A percentile compares a stretch with the other conserved stretches of the same genome.
phyloP scores from a whole-genome alignment of 2,888 invertebrate genomes.

The Cerastis leucographa region DNA sequence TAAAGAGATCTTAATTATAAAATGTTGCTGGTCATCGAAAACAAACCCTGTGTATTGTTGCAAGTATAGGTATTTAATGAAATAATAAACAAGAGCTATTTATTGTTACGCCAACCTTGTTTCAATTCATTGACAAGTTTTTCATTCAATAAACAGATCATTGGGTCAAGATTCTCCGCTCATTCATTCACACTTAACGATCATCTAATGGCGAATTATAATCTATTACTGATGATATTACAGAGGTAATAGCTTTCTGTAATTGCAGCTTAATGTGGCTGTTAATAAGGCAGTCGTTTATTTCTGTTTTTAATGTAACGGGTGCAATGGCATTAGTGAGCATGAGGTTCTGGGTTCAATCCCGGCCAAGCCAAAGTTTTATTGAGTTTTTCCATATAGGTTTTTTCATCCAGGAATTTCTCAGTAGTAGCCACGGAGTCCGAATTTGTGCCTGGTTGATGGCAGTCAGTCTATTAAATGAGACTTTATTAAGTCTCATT shows the following conservation, averaged over 20 bases:
- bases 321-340: neutral
- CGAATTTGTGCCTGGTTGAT: too few species aligned
- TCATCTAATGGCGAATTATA: conserved; percentile 3
- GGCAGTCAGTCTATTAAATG: too few species aligned
- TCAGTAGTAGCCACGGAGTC: too few species aligned
- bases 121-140: conserved; percentile 8
- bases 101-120: neutral
- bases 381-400: too few species aligned
- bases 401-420: too few species aligned
- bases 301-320: conserved; percentile 8
- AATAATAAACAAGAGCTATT: neutral
- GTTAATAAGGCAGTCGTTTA: neutral
- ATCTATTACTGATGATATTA: conserved; percentile 34
- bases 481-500: too few species aligned
- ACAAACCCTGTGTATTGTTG: neutral
- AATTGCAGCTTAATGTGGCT: conserved; percentile 23
- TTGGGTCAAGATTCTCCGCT: conserved; percentile 45
- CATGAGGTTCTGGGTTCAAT: too few species aligned
- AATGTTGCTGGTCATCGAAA: neutral
- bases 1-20: neutral
- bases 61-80: neutral
- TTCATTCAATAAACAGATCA: conserved; percentile 20
- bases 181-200: conserved; percentile 16
- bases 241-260: conserved; percentile 34
- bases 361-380: too few species aligned